A percentile compares a stretch with the other conserved stretches of the same genome.
These are phyloP conservation scores for Gnathonemus longibarbis DNA, from an alignment of 2,113 vertebrate genomes.

Conservation along the genomic window DNA sequence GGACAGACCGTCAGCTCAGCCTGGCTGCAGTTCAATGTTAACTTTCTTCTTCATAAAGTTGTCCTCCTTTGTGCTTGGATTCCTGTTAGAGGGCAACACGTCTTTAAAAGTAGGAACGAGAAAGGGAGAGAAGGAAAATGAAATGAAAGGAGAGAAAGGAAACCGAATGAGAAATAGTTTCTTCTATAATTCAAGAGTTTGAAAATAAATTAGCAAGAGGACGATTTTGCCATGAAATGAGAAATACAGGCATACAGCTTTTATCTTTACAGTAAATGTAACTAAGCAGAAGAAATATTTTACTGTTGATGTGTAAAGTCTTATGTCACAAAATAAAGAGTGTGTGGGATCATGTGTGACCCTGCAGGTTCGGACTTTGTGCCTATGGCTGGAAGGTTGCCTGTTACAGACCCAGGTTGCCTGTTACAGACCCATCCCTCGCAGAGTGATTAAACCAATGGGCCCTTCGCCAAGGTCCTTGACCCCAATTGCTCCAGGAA, in stretches of 20 bases:
- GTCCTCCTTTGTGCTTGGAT: not conserved
- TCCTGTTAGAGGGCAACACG: not conserved
- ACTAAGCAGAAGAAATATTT: not conserved
- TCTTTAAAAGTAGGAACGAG: not conserved
- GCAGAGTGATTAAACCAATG: not conserved
- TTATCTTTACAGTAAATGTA: not conserved
- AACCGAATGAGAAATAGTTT: not conserved
- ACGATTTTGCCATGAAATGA: not conserved
- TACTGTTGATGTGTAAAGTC: not conserved
- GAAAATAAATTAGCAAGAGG: not conserved
- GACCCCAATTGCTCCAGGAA: not conserved
- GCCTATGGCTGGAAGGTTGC: not conserved
- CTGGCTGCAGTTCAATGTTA: conserved; percentile 17
- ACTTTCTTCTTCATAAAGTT: not conserved
- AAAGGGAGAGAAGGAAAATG: not conserved
- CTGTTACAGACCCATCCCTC: not conserved
- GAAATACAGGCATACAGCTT: not conserved
- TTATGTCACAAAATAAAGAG: not conserved
- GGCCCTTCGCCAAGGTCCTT: not conserved
- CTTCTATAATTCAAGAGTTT: not conserved
- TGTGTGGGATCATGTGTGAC: not conserved
- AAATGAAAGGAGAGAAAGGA: not conserved
- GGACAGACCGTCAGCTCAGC: conserved; percentile 8
- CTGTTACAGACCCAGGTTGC: too few relatives aligned
- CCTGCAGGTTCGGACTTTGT: not conserved